phyloP scores from a whole-genome alignment of 2,888 invertebrate species.

The Oscheius sp. region DNA sequence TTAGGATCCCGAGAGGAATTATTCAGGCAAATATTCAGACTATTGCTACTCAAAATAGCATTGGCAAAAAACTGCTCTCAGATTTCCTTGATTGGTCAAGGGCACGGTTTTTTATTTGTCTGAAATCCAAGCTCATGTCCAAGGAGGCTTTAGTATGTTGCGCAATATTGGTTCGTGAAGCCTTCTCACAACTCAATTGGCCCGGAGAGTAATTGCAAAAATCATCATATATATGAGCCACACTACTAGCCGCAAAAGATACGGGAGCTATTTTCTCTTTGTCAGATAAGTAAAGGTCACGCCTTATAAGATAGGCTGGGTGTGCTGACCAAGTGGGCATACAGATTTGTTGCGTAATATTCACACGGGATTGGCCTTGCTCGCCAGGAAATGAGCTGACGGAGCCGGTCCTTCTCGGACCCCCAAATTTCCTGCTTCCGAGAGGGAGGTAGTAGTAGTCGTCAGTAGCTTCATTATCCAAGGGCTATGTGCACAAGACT shows the following conservation, averaged over 20 bases:
- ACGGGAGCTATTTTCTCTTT: too few species aligned
- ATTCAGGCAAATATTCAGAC: too few species aligned
- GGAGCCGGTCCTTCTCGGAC: not conserved
- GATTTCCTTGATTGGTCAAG: not conserved
- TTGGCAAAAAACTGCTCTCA: too few species aligned
- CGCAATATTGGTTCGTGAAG: slow-evolving; percentile 22
- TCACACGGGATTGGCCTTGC: not conserved
- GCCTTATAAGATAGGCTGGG: slow-evolving; percentile 3
- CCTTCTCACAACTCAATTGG: slow-evolving; percentile 24
- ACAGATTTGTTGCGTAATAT: slow-evolving; percentile 10
- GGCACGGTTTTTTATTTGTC: not conserved
- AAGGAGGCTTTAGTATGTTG: not conserved
- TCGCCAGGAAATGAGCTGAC: slow-evolving; percentile 12
- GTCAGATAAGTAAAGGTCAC: too few species aligned
- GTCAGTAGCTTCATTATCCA: too few species aligned
- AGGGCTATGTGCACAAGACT: too few species aligned
- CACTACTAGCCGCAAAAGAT: not conserved
- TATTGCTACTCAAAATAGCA: too few species aligned
- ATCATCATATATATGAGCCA: slow-evolving; percentile 16
- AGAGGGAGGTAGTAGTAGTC: slow-evolving; percentile 2
- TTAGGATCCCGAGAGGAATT: too few species aligned
- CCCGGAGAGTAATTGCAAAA: slow-evolving; percentile 13
- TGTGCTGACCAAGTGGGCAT: not conserved
- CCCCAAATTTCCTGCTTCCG: slow-evolving; percentile 1
- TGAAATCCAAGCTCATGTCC: not conserved